Evolutionary conservation across 1,140 invertebrate genomes (phyloP), one percentile per base, ranked within the genome.

Genomic region (Ostrea denselamellosa): DNA sequence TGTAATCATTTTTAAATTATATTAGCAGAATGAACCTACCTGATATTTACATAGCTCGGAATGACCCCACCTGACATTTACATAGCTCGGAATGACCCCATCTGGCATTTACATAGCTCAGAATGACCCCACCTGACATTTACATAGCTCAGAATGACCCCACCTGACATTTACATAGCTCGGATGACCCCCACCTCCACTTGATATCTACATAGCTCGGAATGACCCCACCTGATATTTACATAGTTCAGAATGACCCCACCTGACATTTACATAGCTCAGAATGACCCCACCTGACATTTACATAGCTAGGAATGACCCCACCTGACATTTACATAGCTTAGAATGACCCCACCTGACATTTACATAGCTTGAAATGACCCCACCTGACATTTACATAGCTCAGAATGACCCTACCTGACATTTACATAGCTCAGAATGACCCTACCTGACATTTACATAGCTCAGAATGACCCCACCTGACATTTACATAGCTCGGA

Each of bases 81-180:
- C 91, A 92, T 12, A 89, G 87, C 85, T 92, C 82, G n/a, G n/a
- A n/a, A n/a, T 71, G n/a, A 19, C 14, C 51, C 58, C 86, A 91
- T 90, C 90, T 89, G 86, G 83, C 91, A 92, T 62, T 90, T 90
- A 77, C 91, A 92, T 12, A 89, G 87, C 85, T 92, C 82, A 14
- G n/a, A n/a, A n/a, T 71, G n/a, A 19, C 14, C 51, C 58, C 86
- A 91, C 91, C 90, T 89, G 86, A 85, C 91, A 92, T 62, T 90
- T 90, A 77, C 91, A 92, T 12, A 89, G 87, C 85, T 92, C 82
- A 14, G n/a, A n/a, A n/a, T 71, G n/a, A 19, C 14, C 51, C 58
- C 86, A 91, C 91, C 90, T 89, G 86, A 85, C 91, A 92, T 62
- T 90, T 90, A 77, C 91, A 92, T 12, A 89, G 87, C 85, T 92